A percentile compares a stretch with the other conserved stretches of the same genome.
Conservation (phyloP, 2,113 vertebrate genomes). For the Dromaius novaehollandiae region DNA sequence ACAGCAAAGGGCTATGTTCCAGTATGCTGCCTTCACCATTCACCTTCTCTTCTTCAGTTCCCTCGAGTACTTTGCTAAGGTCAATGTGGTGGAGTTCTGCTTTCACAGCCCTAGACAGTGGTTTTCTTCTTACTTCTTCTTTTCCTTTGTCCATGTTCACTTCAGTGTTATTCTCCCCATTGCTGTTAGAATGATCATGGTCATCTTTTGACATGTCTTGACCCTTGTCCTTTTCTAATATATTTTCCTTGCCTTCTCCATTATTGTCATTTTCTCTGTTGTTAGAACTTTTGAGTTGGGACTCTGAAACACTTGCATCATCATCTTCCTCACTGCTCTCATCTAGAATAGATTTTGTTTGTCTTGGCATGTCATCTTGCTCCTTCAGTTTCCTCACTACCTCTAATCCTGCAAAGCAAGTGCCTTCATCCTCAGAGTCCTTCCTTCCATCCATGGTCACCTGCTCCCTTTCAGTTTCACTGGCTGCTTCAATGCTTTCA, state of each 20-base stretch:
- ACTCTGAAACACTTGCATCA: background rate
- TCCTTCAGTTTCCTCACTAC: background rate
- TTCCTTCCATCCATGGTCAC: background rate
- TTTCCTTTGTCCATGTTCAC: background rate
- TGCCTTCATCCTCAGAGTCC: background rate
- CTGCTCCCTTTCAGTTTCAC: background rate
- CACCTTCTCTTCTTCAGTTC: background rate
- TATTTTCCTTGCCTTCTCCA: conserved; percentile 7
- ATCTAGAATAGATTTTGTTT: background rate
- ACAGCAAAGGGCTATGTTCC: background rate
- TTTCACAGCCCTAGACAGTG: background rate
- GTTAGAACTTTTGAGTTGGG: background rate
- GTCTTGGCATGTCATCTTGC: background rate
- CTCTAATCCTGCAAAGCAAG: background rate
- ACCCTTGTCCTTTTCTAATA: background rate
- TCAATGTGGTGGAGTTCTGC: background rate
- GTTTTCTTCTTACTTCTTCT: background rate
- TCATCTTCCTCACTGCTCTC: background rate
- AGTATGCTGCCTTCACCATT: background rate
- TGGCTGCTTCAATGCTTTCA: background rate
- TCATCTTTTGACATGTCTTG: conserved; percentile 15
- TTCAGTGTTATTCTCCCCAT: conserved; percentile 9
- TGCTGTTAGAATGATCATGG: background rate
- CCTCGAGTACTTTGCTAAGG: background rate
- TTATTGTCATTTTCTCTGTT: background rate